Evolutionary conservation across 1,140 invertebrate species (phyloP), one percentile per base, ranked within the genome.

Genomic region (Leptopilina boulardi): DNA sequence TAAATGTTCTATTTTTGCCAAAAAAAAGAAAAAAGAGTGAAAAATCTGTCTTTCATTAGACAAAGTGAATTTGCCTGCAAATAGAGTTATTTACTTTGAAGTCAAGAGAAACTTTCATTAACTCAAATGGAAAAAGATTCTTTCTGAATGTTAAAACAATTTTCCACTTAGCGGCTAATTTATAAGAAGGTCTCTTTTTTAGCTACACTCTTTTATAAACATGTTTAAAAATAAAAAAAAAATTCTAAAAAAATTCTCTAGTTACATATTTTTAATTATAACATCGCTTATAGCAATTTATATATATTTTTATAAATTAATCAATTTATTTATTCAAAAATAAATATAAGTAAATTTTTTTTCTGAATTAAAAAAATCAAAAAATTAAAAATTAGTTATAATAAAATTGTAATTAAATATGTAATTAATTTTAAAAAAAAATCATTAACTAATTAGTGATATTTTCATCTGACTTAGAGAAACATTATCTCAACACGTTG

Each of bases 101-200:
- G 47, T 51, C 47, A 51, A 51, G 3, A 18, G 47, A 51, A 51
- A 51, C n/a, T 51, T 51, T 51, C 47, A 51, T 51, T 51, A 51
- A 51, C 47, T 51, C 47, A 51, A 51, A 51, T 51, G 47, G 47
- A 51, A 51, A 51, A 51, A 51, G 47, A 51, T 51, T 51, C 47
- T 51, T 18, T n/a, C 18, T 51, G n/a, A 51, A 51, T n/a, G 47
- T n/a, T 18, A 51, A 51, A 51, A n/a, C 15, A 51, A 51, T 51
- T 51, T 51, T 51, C n/a, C 47, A n/a, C 47, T 51, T 51, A 51
- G 47, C 15, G n/a, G 47, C 47, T 51, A 51, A 51, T 51, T 51
- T 51, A 51, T 51, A n/a, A 51, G 47, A 6, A 51, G 18, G 47
- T 51, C 15, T 51, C 34, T 38, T 38, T 51, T 18, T n/a, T 2